A percentile compares a stretch with the other conserved stretches of the same genome.
phyloP scores from a whole-genome alignment of 2,888 invertebrate genomes.

The Cyclophora punctaria region DNA sequence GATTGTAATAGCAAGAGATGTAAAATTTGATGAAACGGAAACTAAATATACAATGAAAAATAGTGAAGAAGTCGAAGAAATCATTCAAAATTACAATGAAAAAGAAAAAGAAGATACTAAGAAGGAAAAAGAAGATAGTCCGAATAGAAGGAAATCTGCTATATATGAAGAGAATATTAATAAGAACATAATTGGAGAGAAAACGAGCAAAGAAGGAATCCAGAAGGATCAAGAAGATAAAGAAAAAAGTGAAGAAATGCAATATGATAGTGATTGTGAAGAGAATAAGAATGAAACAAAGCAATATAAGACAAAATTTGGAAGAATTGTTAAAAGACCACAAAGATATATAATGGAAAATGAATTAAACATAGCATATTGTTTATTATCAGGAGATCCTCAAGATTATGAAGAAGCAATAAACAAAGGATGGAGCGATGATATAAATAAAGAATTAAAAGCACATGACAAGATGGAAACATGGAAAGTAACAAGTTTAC shows the following conservation, averaged over 20 bases:
- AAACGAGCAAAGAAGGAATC: no score
- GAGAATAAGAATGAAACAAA: no score
- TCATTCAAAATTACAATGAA: neutral
- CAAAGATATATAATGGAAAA: neutral
- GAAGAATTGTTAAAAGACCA: neutral
- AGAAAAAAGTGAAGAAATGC: neutral
- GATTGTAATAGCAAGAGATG: slow-evolving; percentile 8
- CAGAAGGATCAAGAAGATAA: neutral
- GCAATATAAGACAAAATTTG: neutral
- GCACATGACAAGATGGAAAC: slow-evolving; percentile 3
- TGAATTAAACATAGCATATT: neutral
- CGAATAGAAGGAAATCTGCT: no score
- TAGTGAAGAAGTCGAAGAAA: neutral
- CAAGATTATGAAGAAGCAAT: slow-evolving; percentile 5
- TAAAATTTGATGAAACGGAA: slow-evolving; percentile 6
- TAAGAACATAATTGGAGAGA: no score
- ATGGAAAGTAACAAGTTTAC: slow-evolving; percentile 2
- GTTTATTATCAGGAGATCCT: neutral
- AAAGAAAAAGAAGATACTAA: neutral
- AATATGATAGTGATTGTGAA: neutral
- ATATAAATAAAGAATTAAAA: slow-evolving; percentile 4
- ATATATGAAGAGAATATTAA: no score
- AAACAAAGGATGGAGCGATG: slow-evolving; percentile 5
- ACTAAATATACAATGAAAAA: slow-evolving; percentile 1
- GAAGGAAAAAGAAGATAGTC: neutral